Evolutionary conservation across 2,888 invertebrate genomes (phyloP), one percentile per base, ranked within the genome.

Genomic region (Zelleria hepariella): DNA sequence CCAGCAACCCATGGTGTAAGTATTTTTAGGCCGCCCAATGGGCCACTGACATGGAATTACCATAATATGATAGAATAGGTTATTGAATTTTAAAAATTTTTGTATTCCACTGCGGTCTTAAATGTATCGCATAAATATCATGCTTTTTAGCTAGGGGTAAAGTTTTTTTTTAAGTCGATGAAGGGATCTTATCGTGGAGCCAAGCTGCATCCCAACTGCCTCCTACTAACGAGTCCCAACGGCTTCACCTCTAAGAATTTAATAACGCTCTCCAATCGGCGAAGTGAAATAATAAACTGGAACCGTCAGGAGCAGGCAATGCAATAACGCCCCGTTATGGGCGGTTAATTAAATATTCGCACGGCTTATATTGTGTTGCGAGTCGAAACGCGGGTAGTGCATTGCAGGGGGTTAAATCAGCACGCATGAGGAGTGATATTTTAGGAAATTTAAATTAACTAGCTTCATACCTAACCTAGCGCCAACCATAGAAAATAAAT

Each of bases 261-360:
- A 82, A 86, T 85, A 82, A 74, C 77, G 76, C 53, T 79, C 82
- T 79, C 72, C 80, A 82, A 86, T 84, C 83, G 80, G 83, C 80
- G 32, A 78, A 15, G 32, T 51, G 23, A 84, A 84, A 86, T 86
- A 85, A 86, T 83, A 82, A 80, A 82, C 80, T 64, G 70, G 71
- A 67, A 77, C 32, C 78, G 84, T 84, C 84, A 83, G 74, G 71
- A 75, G 77, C 82, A 85, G 83, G 79, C 81, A 85, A 85, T 77
- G 85, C 85, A 86, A 86, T 86, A 81, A 82, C 75, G 78, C 72
- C 80, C 80, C 75, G 77, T 77, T 79, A 77, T 77, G 75, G 77
- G 68, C 47, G 60, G 67, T 76, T 83, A 84, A 86, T 86, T 83
- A 83, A 86, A 82, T 82, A 76, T 79, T 59, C 52, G 21, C 23